Evolutionary conservation across 2,113 vertebrate genomes (phyloP), one percentile per base, ranked within the genome.

Genomic region (Haliaeetus leucogaster): DNA sequence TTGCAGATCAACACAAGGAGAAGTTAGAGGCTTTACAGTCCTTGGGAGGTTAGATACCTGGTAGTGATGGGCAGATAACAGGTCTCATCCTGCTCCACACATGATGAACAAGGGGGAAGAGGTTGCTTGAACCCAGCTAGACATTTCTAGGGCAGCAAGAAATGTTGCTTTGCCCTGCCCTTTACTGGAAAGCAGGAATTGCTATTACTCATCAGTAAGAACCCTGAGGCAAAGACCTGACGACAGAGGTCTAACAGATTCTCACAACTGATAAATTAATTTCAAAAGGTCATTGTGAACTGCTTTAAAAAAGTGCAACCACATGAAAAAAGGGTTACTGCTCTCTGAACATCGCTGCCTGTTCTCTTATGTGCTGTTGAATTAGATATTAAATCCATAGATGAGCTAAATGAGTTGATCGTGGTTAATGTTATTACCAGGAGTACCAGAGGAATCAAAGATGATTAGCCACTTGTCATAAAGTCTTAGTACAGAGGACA

Each of bases 391-490:
- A 91, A 96, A 83, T 38, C 59, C 86, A 90, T n/a, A 89, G 74
- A 65, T 53, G 93, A 95, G 94, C 67, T 86, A 93, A 96, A 93
- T 82, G 78, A 96, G 88, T 80, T 89, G 82, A 96, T 96, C 2
- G 2, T 88, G 72, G 78, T 56, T 90, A 87, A 95, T 81, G 84
- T 84, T 72, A 94, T 79, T 91, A 87, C 55, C 77, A 82, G 77
- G 30, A 93, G 62, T n/a, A 82, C 45, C 90, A 83, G 80, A 92
- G 89, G 90, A 95, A 97, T 88, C 91, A 90, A 52, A 91, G 81
- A 89, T 91, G 81, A 95, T 96, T 93, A 95, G 67, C 62, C 78
- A 93, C 89, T 94, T 91, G 73, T 94, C 95, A 96, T 65, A 53
- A 92, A 81, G 90, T 59, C 92, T 87, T 42, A 94, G 61, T 82